Evolutionary conservation across 2,888 invertebrate genomes (phyloP), one percentile per base, ranked within the genome.

Genomic region (Chaitophorus viminalis): DNA sequence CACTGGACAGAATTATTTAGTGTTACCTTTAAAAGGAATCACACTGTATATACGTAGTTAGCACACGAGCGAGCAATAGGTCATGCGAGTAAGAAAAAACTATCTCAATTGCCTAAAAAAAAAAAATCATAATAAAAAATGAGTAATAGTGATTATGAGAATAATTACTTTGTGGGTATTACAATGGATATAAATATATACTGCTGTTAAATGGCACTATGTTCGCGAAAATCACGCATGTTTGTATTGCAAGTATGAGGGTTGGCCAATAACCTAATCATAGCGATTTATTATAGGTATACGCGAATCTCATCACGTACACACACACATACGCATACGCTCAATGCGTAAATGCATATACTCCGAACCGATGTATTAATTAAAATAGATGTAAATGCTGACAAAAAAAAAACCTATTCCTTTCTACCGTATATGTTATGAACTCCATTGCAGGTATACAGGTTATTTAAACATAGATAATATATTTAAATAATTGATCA

Each of bases 401-500:
- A 14, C n/a, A 54, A 33, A 60, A 60, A 78, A 60, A 25, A 54
- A 21, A 77, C 54, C 1, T 9, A 14, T 33, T 52, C 31, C 21
- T 77, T 14, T 31, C n/a, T 33, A n/a, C 60, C 70, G 4, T 14
- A n/a, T 21, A 5, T 3, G 6, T 4, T 3, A 14, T 54, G n/a
- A 2, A 33, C 5, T 11, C 11, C 54, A 31, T 21, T 5, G 60
- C 60, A 25, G 60, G 33, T 78, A 46, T 46, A 33, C 36, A 11
- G 17, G n/a, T 70, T 65, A n/a, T 65, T 14, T 9, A 14, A 14
- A 36, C 14, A 74, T 74, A 36, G 39, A 52, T n/a, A n/a, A n/a
- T 82, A 39, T 65, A 81, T 68, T 68, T 68, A 81, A 68, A 81
- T 82, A 82, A 82, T 82, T 82, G 81, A 82, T 82, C 81, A 82